Conservation (phyloP, 2,113 vertebrate species). For the Rana temporaria region DNA sequence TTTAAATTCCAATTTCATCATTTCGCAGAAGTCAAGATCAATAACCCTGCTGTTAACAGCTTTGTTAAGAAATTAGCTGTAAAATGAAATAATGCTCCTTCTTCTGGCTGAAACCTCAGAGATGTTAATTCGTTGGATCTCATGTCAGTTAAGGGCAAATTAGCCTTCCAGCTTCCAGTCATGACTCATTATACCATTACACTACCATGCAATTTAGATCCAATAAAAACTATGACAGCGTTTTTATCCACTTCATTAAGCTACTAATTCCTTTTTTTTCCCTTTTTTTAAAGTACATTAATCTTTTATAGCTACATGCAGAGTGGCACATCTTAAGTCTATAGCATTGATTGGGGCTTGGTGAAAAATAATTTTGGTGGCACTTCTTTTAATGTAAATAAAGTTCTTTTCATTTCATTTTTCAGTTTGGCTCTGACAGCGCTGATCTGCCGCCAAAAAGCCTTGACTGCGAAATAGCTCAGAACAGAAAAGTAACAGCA, state of each 20-base stretch:
- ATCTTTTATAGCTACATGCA: conserved; percentile 84
- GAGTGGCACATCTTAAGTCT: conserved; percentile 80
- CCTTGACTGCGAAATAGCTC: conserved; percentile 52
- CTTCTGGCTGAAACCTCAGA: conserved; percentile 67
- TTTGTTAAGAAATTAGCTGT: conserved; percentile 73
- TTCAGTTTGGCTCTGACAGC: conserved; percentile 69
- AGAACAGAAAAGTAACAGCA: conserved; percentile 6
- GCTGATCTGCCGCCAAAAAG: conserved; percentile 66
- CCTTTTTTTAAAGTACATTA: conserved; percentile 78
- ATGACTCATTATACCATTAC: conserved; percentile 87
- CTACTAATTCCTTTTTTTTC: conserved; percentile 84
- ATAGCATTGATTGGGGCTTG: conserved; percentile 72
- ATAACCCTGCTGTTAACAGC: conserved; percentile 71
- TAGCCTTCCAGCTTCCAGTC: conserved; percentile 85
- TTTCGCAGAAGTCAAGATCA: conserved; percentile 70
- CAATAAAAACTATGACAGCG: conserved; percentile 89
- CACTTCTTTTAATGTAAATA: conserved; percentile 77
- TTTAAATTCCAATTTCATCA: conserved; percentile 67
- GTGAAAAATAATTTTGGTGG: conserved; percentile 74
- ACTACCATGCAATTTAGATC: conserved; percentile 88
- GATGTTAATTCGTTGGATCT: conserved; percentile 79
- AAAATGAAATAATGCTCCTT: conserved; percentile 69
- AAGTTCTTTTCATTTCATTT: conserved; percentile 71
- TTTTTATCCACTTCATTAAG: conserved; percentile 93
- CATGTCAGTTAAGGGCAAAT: conserved; percentile 84